These are phyloP conservation scores for Indicator indicator DNA, from an alignment of 2,113 vertebrate species.

Conservation along the genomic window DNA sequence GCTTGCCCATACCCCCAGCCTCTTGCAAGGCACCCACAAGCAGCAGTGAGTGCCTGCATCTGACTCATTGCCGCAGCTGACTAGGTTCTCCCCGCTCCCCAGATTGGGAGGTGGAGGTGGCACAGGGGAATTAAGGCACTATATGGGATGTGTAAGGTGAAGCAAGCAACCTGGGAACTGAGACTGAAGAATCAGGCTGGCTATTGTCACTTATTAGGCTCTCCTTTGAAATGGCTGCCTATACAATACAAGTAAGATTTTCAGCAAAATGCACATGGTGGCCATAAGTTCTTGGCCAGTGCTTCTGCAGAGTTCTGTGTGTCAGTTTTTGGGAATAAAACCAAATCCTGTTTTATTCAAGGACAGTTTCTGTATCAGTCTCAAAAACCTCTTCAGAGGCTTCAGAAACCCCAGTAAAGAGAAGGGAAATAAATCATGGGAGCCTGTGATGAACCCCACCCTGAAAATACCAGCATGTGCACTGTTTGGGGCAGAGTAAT, in stretches of 20 bases:
- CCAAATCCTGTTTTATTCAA: not conserved
- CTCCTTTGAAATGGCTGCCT: not conserved
- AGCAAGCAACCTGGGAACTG: not conserved
- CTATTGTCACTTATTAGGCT: not conserved
- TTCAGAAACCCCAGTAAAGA: slow-evolving; percentile 9
- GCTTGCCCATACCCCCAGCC: not conserved
- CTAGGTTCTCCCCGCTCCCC: not conserved
- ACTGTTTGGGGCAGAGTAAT: not conserved
- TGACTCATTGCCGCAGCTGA: not conserved
- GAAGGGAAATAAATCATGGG: slow-evolving; percentile 35
- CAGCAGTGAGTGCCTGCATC: not conserved
- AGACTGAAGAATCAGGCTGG: not conserved
- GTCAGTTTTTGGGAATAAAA: not conserved
- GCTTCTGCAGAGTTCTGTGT: not conserved
- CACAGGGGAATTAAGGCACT: not conserved
- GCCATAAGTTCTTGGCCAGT: not conserved
- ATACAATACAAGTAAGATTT: not conserved
- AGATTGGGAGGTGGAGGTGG: not conserved
- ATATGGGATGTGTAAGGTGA: not conserved
- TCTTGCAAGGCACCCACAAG: not conserved
- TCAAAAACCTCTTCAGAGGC: slow-evolving; percentile 10
- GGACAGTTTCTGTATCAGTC: not conserved
- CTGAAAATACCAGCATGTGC: slow-evolving; percentile 2
- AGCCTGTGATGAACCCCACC: slow-evolving; percentile 42
- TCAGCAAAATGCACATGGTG: not conserved